Conservation (phyloP, 2,797 vertebrate species). For the Mustela erminea region DNA sequence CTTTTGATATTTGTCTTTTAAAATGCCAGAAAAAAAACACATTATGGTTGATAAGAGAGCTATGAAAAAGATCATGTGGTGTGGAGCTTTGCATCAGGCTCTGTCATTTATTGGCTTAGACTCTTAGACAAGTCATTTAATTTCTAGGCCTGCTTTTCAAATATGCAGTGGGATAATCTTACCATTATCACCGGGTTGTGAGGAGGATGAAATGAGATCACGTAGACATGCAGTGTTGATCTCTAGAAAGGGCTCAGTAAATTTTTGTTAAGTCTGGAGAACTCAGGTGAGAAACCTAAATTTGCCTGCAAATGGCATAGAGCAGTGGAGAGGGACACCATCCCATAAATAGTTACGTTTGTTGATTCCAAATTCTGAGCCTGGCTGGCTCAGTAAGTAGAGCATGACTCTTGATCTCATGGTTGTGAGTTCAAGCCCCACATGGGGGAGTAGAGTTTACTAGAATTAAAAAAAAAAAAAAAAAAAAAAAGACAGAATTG, state of each 20-base stretch:
- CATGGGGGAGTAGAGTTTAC: background rate
- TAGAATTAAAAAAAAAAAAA: background rate
- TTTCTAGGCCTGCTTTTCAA: background rate
- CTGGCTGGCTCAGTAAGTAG: background rate
- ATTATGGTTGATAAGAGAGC: slow-evolving; percentile 25
- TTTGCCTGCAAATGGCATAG: background rate
- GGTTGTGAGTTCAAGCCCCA: background rate
- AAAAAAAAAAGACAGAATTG: background rate
- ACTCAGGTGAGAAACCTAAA: background rate
- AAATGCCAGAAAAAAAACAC: slow-evolving; percentile 35
- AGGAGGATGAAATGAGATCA: background rate
- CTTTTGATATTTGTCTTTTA: slow-evolving; percentile 74
- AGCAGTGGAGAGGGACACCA: background rate
- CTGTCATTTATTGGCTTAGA: slow-evolving; percentile 34
- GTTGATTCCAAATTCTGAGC: background rate
- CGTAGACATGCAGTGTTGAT: background rate
- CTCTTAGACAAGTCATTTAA: slow-evolving; percentile 14
- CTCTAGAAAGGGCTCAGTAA: background rate
- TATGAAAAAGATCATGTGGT: background rate
- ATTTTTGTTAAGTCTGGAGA: background rate
- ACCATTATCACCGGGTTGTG: background rate
- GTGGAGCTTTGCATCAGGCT: background rate
- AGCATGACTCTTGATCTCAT: background rate
- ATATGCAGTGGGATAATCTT: background rate
- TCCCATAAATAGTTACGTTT: background rate